These are phyloP conservation scores for Plusia festucae DNA, from an alignment of 2,888 invertebrate species.

Conservation along the genomic window DNA sequence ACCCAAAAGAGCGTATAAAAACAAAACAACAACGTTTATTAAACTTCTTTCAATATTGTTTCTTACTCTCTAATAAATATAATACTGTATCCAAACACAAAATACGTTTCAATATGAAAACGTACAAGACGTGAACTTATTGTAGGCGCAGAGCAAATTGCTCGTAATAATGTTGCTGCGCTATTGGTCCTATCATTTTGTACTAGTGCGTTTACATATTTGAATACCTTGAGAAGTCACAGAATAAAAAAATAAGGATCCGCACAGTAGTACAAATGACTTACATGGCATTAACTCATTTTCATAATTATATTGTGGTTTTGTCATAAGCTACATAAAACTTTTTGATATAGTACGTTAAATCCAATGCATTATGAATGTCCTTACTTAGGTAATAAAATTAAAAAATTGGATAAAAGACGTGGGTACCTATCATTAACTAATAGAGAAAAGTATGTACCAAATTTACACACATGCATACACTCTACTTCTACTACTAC, in stretches of 20 bases:
- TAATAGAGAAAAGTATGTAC: no score
- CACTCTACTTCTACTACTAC: no score
- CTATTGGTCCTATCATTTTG: conserved; percentile 66
- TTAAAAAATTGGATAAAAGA: no score
- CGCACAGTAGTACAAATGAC: no score
- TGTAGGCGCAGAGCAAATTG: conserved; percentile 65
- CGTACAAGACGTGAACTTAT: conserved; percentile 57
- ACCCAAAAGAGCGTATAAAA: conserved; percentile 7
- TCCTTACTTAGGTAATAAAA: no score
- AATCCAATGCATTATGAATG: no score
- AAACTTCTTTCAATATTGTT: conserved; percentile 34
- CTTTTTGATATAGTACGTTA: no score
- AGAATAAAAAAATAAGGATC: conserved; percentile 16
- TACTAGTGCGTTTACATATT: conserved; percentile 53
- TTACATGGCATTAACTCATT: no score
- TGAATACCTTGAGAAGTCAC: conserved; percentile 9
- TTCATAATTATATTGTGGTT: no score
- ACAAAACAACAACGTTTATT: conserved; percentile 10
- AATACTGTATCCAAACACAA: conserved; percentile 37
- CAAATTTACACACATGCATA: no score
- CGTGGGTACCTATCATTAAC: no score
- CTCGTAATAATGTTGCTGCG: conserved; percentile 63
- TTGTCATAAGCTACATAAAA: no score
- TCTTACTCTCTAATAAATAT: conserved; percentile 33
- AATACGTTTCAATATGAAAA: conserved; percentile 51